Conservation (phyloP, 1,140 invertebrate genomes). For the Potamilus streckersoni region DNA sequence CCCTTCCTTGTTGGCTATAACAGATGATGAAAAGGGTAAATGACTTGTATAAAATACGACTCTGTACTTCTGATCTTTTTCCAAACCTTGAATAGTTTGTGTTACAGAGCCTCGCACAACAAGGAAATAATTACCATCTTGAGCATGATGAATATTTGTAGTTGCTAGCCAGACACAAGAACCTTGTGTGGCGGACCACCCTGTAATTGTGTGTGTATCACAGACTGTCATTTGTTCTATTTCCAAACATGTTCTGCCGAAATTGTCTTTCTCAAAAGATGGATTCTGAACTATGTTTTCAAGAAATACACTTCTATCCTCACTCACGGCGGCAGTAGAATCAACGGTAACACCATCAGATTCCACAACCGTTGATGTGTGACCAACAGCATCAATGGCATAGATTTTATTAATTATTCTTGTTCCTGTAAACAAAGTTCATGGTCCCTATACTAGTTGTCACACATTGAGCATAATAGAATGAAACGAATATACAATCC, state of each 20-base stretch:
- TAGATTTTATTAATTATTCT: not conserved
- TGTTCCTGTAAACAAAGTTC: not conserved
- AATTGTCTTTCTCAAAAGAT: too few relatives aligned
- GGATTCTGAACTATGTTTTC: too few relatives aligned
- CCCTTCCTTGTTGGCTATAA: slow-evolving; percentile 31
- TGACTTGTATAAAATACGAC: slow-evolving; percentile 32
- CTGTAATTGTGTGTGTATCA: too few relatives aligned
- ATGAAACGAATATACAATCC: not conserved
- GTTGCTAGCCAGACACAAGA: too few relatives aligned
- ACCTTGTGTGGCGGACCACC: too few relatives aligned
- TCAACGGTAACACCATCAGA: slow-evolving; percentile 52
- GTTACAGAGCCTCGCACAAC: slow-evolving; percentile 22
- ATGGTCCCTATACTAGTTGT: not conserved
- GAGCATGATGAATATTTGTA: slow-evolving; percentile 6
- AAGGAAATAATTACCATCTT: slow-evolving; percentile 24
- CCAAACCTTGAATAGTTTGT: slow-evolving; percentile 16
- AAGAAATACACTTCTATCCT: too few relatives aligned
- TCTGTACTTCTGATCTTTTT: slow-evolving; percentile 16
- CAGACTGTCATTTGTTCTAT: too few relatives aligned
- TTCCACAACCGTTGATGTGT: slow-evolving; percentile 31
- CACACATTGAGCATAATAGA: not conserved
- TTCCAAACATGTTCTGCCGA: too few relatives aligned
- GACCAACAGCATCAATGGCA: slow-evolving; percentile 42
- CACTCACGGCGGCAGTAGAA: too few relatives aligned
- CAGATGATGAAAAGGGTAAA: slow-evolving; percentile 13